These are phyloP conservation scores for Malaclemys terrapin DNA, from an alignment of 2,113 vertebrate genomes.

Conservation along the genomic window DNA sequence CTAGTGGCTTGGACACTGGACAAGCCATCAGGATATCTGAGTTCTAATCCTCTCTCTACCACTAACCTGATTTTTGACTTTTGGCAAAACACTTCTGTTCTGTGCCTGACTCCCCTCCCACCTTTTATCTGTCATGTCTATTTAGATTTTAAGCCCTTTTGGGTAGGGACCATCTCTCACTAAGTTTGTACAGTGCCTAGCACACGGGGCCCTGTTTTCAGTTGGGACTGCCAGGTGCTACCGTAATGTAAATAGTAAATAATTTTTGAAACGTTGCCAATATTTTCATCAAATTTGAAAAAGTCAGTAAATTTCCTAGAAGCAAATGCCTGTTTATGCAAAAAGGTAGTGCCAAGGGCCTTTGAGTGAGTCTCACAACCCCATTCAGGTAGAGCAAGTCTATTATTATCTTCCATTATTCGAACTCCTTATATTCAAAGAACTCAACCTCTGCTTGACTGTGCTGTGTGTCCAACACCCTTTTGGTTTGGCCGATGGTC, in stretches of 20 bases:
- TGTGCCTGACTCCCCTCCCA: not conserved
- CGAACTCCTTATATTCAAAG: not conserved
- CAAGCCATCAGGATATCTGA: not conserved
- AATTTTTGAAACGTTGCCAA: rapidly evolving
- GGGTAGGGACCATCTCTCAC: not conserved
- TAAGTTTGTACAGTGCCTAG: not conserved
- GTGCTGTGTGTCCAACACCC: too few relatives aligned
- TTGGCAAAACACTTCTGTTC: not conserved
- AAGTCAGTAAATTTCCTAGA: not conserved
- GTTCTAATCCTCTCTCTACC: not conserved
- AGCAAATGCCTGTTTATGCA: rapidly evolving
- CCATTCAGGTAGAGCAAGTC: not conserved
- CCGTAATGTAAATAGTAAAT: not conserved
- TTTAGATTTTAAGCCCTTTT: not conserved
- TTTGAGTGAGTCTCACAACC: rapidly evolving
- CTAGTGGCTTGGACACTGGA: not conserved
- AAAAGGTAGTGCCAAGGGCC: not conserved
- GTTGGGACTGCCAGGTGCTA: not conserved
- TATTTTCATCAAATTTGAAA: not conserved
- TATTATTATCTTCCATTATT: not conserved
- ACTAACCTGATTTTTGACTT: not conserved
- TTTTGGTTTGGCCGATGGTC: not conserved
- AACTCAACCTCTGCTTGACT: not conserved
- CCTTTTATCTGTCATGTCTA: not conserved
- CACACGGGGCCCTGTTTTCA: not conserved